A percentile compares a stretch with the other conserved stretches of the same genome.
Evolutionary conservation across 1,140 invertebrate genomes (phyloP).

Genomic region (Semibalanus balanoides): DNA sequence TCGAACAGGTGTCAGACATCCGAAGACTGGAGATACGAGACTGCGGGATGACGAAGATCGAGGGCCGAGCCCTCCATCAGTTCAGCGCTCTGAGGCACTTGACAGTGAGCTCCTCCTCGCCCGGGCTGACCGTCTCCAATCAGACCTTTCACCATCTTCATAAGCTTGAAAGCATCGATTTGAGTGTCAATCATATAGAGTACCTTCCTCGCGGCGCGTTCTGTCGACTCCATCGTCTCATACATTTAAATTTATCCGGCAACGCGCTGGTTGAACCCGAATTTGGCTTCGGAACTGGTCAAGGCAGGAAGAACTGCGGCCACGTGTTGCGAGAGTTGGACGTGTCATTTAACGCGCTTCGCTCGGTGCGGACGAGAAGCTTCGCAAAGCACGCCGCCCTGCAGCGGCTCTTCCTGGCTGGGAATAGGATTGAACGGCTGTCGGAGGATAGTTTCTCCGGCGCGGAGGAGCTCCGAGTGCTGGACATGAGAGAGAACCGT

Average conservation of each 20-base stretch:
- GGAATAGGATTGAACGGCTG: background rate
- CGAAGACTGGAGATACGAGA: background rate
- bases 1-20: background rate
- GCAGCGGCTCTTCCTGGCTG: background rate
- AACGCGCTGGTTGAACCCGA: background rate
- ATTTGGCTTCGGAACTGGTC: background rate
- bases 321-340: slow-evolving; percentile 40
- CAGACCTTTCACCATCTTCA: background rate
- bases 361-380: slow-evolving; percentile 47
- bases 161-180: background rate
- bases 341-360: slow-evolving; percentile 74
- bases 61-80: too few relatives aligned
- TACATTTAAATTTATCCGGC: background rate
- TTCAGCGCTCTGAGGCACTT: background rate
- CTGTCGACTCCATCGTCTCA: background rate
- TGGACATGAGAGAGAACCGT: background rate
- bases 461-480: background rate
- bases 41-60: background rate
- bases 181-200: background rate
- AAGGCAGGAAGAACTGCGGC: background rate
- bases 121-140: background rate
- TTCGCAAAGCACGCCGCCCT: background rate
- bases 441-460: background rate
- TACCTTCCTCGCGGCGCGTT: background rate
- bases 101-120: background rate